A percentile compares a stretch with the other conserved stretches of the same genome.
Conservation (phyloP, 2,113 vertebrate species). For the Osmerus mordax region DNA sequence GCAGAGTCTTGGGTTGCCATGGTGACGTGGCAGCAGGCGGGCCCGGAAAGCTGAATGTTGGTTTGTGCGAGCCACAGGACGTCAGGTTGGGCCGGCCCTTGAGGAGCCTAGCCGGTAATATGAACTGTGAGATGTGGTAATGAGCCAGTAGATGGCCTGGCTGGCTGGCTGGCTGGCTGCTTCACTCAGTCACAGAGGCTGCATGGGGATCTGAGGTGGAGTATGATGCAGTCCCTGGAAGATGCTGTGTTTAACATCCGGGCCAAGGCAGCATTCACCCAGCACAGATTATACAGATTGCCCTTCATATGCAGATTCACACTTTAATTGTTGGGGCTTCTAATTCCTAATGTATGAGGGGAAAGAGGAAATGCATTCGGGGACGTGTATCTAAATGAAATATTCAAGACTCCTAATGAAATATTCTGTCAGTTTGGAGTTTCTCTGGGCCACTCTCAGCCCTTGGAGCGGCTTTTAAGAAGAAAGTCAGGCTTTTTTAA, state of each 20-base stretch:
- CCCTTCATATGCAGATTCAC: slow-evolving; percentile 55
- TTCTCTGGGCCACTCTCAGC: slow-evolving; percentile 47
- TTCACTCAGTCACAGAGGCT: background rate
- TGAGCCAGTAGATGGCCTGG: slow-evolving; percentile 25
- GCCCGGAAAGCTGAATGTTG: slow-evolving; percentile 35
- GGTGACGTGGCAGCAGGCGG: slow-evolving; percentile 38
- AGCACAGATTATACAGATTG: slow-evolving; percentile 26
- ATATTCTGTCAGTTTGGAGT: slow-evolving; percentile 67
- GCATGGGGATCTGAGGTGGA: slow-evolving; percentile 10
- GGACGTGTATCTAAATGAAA: slow-evolving; percentile 64
- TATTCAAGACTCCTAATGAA: slow-evolving; percentile 66
- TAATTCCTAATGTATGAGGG: slow-evolving; percentile 56
- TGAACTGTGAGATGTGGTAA: slow-evolving; percentile 27
- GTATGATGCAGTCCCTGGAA: background rate
- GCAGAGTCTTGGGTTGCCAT: slow-evolving; percentile 50
- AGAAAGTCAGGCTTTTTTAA: slow-evolving; percentile 48
- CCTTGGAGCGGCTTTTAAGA: slow-evolving; percentile 55
- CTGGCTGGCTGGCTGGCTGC: background rate
- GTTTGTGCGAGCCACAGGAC: slow-evolving; percentile 45
- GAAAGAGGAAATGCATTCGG: slow-evolving; percentile 50
- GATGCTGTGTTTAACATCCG: slow-evolving; percentile 6
- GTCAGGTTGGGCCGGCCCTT: slow-evolving; percentile 21
- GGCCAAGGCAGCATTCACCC: slow-evolving; percentile 13
- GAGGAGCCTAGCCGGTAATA: slow-evolving; percentile 35
- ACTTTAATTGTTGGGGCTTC: slow-evolving; percentile 54